A percentile compares a stretch with the other conserved stretches of the same genome.
Evolutionary conservation across 2,888 invertebrate species (phyloP).

Genomic region (Drosophila setosimentum): DNA sequence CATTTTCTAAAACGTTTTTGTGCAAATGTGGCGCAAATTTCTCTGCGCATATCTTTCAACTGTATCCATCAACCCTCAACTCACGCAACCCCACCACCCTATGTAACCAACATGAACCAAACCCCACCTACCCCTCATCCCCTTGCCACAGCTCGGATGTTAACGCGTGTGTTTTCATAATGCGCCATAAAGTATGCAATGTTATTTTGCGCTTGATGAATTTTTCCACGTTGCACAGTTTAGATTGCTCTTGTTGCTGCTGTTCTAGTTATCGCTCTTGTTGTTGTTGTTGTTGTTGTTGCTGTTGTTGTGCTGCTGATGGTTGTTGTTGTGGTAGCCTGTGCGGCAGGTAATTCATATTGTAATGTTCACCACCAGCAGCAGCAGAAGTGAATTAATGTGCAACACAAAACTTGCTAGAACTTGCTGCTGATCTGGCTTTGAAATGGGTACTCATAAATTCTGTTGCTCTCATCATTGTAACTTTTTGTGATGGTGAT

Average conservation of each 20-base stretch:
- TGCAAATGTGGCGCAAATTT: conserved; percentile 72
- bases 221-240: conserved; percentile 74
- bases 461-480: not conserved
- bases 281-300: conserved; percentile 17
- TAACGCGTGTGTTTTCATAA: conserved; percentile 75
- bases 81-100: not conserved
- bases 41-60: conserved; percentile 22
- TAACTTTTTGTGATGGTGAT: not conserved
- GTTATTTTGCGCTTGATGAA: conserved; percentile 80
- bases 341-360: conserved; percentile 31
- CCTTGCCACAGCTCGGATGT: not conserved
- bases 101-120: not conserved
- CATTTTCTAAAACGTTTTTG: conserved; percentile 77
- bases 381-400: conserved; percentile 67
- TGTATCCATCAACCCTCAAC: not conserved
- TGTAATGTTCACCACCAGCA: conserved; percentile 15
- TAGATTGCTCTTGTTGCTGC: conserved; percentile 32
- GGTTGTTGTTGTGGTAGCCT: conserved; percentile 15
- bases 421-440: conserved; percentile 28
- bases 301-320: conserved; percentile 8
- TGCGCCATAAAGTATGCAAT: conserved; percentile 81
- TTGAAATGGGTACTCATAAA: conserved; percentile 11
- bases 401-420: conserved; percentile 26
- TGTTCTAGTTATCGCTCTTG: conserved; percentile 13
- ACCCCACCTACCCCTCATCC: not conserved